Percentiles rank a stretch among this genome's conserved stretches.
Evolutionary conservation across 2,113 vertebrate genomes (phyloP).

Genomic region (Australoheros scitulus): DNA sequence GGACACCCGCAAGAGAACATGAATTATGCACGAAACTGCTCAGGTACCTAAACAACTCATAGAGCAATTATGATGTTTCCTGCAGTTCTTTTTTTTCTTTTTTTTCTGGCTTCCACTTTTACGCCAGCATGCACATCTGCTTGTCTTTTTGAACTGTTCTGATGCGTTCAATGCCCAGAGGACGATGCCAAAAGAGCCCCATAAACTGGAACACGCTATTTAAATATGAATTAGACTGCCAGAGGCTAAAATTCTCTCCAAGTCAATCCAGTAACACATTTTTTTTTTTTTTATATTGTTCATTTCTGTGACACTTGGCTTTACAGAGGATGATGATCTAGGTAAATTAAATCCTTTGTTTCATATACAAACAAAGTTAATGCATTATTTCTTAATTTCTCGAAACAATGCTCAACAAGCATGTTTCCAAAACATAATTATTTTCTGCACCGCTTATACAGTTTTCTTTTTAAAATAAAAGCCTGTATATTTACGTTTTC

Average conservation of each 20-base stretch:
- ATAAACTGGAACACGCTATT: constrained; percentile 57
- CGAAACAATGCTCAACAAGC: constrained; percentile 77
- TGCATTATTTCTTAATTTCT: constrained; percentile 46
- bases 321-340: constrained; percentile 81
- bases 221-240: constrained; percentile 60
- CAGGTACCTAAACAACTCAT: constrained; percentile 80
- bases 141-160: constrained; percentile 42
- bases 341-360: constrained; percentile 75
- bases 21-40: constrained; percentile 91
- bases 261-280: constrained; percentile 62
- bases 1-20: constrained; percentile 90
- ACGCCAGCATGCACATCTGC: constrained; percentile 17
- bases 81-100: constrained; percentile 10
- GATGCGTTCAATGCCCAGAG: constrained; percentile 41
- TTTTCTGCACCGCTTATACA: constrained; percentile 36
- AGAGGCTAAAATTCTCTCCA: constrained; percentile 29
- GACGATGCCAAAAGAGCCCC: constrained; percentile 39
- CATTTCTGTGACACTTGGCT: constrained; percentile 69
- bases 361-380: constrained; percentile 31
- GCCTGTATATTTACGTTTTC: constrained; percentile 70
- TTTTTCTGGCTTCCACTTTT: neutral
- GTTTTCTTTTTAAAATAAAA: neutral
- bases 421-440: constrained; percentile 65
- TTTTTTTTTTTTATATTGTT: constrained; percentile 72
- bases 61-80: constrained; percentile 13